Base-by-base conservation (phyloP, 2,888 invertebrate genomes). In the Pristionchus arcanus region DNA sequence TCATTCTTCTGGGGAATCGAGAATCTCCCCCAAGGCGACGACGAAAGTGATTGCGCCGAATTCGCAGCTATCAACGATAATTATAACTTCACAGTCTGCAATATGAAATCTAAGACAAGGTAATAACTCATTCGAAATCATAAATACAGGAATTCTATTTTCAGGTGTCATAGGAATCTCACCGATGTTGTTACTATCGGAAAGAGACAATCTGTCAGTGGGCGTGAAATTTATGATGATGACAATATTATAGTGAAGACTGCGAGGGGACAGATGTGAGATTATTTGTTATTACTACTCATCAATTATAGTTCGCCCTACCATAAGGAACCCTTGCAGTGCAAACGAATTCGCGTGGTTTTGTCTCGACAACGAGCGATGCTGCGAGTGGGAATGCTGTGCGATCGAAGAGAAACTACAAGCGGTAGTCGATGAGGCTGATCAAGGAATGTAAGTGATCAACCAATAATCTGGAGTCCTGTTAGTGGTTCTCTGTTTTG, bases 381-480 rank as follows among this genome's bases (percentile, higher is more conserved):
- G 63, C n/a, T 63, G 63, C 25, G 63, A 63, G 63, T 63, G 63
- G 63, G 63, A 63, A n/a, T 63, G 63, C n/a, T 63, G 63, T n/a
- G 63, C 63, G 25, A n/a, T 9, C 2, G 63, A 63, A 21, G n/a
- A 63, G n/a, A 21, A 25, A n/a, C 0, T 11, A 63, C 63, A 63
- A 7, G n/a, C 11, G n/a, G 25, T 25, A 9, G 11, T 2, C 25
- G 25, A 25, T 63, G 25, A 11, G 2, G 25, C 25, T 7, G n/a
- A n/a, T n/a, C n/a, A 63, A 25, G 25, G 25, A 25, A 25, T 7
- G 63, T 63, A 63, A n/a, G 63, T n/a, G 63, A 63, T 49, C 42
- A 49, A 13, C 42, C 9, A 49, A 11, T n/a, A n/a, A n/a, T n/a
- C n/a, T n/a, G n/a, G n/a, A n/a, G n/a, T n/a, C n/a, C n/a, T n/a